Evolutionary conservation across 2,113 vertebrate species (phyloP).

Genomic region (Apaloderma vittatum): DNA sequence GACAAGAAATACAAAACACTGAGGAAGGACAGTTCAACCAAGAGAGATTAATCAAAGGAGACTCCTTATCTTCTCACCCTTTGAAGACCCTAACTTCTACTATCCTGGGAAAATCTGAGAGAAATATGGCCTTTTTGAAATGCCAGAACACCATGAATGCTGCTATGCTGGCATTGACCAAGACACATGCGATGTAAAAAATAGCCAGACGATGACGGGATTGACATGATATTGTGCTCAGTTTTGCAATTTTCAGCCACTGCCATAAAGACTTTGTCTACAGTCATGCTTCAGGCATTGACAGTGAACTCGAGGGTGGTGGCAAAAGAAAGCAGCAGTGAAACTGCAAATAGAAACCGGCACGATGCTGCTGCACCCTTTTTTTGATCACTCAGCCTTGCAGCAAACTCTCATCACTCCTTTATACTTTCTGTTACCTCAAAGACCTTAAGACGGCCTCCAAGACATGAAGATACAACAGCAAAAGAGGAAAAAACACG

Average conservation of each 20-base stretch:
- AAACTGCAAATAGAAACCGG: background rate
- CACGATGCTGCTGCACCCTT: accelerated
- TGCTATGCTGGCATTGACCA: background rate
- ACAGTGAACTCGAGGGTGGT: background rate
- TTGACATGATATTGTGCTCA: background rate
- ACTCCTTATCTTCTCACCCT: background rate
- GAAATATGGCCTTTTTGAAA: background rate
- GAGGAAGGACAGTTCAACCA: background rate
- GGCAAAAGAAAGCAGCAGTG: background rate
- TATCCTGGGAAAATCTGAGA: background rate
- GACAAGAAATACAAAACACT: background rate
- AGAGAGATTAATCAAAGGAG: background rate
- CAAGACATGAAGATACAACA: background rate
- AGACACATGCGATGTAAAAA: background rate
- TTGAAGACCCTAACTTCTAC: background rate
- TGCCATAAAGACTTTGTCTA: background rate
- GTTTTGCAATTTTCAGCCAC: background rate
- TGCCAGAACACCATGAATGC: background rate
- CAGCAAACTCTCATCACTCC: background rate
- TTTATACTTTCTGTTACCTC: background rate
- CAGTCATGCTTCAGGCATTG: background rate
- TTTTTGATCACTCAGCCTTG: background rate
- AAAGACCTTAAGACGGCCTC: background rate
- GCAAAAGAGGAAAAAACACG: background rate
- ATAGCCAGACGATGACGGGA: background rate